These are phyloP conservation scores for Uromys caudimaculatus DNA, from an alignment of 2,797 vertebrate genomes.

Conservation along the genomic window DNA sequence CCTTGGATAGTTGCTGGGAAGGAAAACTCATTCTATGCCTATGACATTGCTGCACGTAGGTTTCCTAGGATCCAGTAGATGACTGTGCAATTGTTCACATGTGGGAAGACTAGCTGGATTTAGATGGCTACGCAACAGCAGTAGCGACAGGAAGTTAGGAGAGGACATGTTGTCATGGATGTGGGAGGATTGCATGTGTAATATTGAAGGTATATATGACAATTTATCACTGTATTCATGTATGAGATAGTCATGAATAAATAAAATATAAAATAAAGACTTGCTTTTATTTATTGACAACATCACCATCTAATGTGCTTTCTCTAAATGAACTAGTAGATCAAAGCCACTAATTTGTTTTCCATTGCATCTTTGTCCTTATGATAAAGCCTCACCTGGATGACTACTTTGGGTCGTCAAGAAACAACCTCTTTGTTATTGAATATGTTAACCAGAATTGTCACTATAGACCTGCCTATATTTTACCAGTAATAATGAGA, in stretches of 20 bases:
- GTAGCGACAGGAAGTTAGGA: neutral
- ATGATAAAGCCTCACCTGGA: neutral
- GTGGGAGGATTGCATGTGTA: too few relatives aligned
- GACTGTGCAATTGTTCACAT: too few relatives aligned
- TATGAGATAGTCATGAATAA: neutral
- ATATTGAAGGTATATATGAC: neutral
- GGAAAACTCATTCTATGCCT: neutral
- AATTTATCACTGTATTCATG: neutral
- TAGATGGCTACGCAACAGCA: neutral
- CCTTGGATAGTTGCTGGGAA: neutral
- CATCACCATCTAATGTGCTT: neutral
- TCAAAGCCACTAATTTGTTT: neutral
- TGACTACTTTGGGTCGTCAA: neutral
- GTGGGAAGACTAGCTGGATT: neutral
- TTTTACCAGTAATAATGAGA: neutral
- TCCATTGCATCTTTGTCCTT: neutral
- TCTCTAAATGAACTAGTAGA: neutral
- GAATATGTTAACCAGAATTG: neutral
- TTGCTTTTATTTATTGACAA: neutral
- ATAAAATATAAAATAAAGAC: neutral
- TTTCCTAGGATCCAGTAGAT: neutral
- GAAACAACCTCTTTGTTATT: neutral
- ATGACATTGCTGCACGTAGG: neutral
- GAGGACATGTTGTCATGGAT: too few relatives aligned
- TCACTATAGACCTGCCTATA: rapidly evolving